phyloP scores from a whole-genome alignment of 2,797 vertebrate genomes.

The Chaetophractus vellerosus region DNA sequence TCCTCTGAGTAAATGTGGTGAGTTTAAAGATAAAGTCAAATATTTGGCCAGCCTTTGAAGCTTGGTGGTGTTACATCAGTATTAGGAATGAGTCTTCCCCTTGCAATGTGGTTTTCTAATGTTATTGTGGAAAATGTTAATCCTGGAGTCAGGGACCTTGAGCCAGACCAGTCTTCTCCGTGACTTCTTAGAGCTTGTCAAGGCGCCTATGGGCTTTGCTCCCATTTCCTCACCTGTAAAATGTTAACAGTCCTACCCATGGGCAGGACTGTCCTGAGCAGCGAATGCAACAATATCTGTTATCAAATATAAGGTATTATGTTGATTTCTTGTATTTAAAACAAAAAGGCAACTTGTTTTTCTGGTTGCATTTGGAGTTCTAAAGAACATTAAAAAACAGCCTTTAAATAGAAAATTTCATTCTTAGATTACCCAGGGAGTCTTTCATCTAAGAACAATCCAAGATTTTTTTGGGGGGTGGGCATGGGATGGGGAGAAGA shows the following conservation, averaged over 20 bases:
- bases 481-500: background rate
- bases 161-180: background rate
- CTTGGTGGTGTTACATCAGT: background rate
- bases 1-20: background rate
- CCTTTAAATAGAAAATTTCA: constrained; percentile 43
- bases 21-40: constrained; percentile 21
- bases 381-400: background rate
- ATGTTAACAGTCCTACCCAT: background rate
- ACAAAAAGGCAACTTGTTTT: background rate
- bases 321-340: constrained; percentile 42
- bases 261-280: background rate
- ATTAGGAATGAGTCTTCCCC: background rate
- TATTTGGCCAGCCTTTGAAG: background rate
- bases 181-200: background rate
- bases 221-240: background rate
- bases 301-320: background rate
- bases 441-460: constrained; percentile 42
- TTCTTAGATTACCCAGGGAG: background rate
- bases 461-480: background rate
- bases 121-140: background rate
- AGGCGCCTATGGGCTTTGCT: background rate
- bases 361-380: background rate
- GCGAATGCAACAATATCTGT: background rate
- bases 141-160: background rate
- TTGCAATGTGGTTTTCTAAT: constrained; percentile 7